Evolutionary conservation across 2,888 invertebrate genomes (phyloP), one percentile per base, ranked within the genome.

Genomic region (Phalangium opilio): DNA sequence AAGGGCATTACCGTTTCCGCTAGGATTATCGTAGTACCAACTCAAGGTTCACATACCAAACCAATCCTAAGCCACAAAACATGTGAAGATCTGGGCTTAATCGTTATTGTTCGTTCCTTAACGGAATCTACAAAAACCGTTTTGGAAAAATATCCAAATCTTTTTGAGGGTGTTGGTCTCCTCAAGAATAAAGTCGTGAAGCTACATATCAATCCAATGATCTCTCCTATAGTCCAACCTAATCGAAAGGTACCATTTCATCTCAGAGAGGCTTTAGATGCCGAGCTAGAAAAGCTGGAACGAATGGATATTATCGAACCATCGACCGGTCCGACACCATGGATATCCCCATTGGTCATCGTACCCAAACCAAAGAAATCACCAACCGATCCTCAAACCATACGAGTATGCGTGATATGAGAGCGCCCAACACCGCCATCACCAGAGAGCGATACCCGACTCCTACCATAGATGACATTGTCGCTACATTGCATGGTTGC

Each of bases 231-330:
- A 14, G 43, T 48, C 4, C 52, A 57, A 36, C 44, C 21, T 17
- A 50, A 50, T 15, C 21, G 54, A 14, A 38, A 56, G 2, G 53
- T 55, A 18, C 56, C 57, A 2, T 58, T 58, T 43, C 54, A 53
- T 36, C n/a, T 57, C 4, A 15, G 55, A 8, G 40, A 55, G 18
- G 47, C 54, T 17, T 34, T 51, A 11, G 15, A 38, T 12, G 14
- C 10, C 10, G 18, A 38, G 18, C 18, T 38, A 10, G 14, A 14
- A 17, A 18, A 14, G 11, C 2, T 2, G 18, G n/a, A 38, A 14
- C 8, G 14, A 18, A 10, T 12, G 14, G 14, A 14, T 14, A 38
- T 38, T 3, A 38, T 38, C n/a, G 18, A 10, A 18, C 2, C 10
- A 14, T 10, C 18, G 8, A 17, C 14, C 10, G 38, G 38, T n/a